phyloP scores from a whole-genome alignment of 2,888 invertebrate genomes.

The Digitonthophagus gazella region DNA sequence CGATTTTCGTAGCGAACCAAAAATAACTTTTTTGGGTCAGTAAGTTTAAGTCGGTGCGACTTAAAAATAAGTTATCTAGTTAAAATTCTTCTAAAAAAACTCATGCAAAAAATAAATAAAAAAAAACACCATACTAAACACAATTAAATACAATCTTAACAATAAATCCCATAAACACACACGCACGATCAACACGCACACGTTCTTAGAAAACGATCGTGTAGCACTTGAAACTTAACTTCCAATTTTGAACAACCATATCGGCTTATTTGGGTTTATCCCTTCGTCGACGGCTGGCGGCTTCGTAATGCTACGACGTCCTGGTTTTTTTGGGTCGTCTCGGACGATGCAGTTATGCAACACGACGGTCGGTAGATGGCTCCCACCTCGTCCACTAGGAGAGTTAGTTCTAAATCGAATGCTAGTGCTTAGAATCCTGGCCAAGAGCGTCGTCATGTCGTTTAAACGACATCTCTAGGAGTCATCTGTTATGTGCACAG shows the following conservation, averaged over 20 bases:
- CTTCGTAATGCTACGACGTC: neutral
- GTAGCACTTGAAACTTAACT: neutral
- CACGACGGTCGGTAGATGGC: neutral
- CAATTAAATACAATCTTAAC: neutral
- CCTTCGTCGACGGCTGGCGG: neutral
- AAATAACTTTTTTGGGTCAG: neutral
- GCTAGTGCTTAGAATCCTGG: neutral
- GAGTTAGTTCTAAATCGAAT: neutral
- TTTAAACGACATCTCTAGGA: neutral
- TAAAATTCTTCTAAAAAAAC: neutral
- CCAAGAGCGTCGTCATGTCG: neutral
- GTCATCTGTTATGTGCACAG: neutral
- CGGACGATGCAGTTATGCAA: neutral
- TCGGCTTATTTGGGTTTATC: neutral
- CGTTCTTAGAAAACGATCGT: neutral
- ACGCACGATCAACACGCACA: neutral
- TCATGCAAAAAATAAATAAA: neutral
- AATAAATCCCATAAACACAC: neutral
- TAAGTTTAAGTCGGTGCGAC: too few relatives aligned
- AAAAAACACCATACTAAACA: neutral
- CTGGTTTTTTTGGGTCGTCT: neutral
- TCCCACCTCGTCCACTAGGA: neutral
- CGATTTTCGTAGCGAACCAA: neutral
- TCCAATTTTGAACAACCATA: neutral
- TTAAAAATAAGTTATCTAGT: neutral